These are phyloP conservation scores for Acrocera orbiculus DNA, from an alignment of 2,888 invertebrate species.

Conservation along the genomic window DNA sequence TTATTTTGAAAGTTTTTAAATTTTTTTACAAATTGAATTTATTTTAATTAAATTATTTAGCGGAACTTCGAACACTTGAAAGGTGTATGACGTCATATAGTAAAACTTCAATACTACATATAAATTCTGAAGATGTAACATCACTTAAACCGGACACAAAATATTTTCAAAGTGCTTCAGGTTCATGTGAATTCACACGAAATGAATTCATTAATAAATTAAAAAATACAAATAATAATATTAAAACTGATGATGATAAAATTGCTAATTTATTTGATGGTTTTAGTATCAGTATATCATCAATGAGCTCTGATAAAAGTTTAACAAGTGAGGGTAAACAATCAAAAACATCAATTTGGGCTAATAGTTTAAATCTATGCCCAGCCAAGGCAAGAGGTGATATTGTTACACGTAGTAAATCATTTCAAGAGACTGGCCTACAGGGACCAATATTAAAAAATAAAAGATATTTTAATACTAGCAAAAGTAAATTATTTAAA, in stretches of 20 bases:
- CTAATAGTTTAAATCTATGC: too few species aligned
- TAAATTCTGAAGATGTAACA: too few species aligned
- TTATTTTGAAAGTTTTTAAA: slow-evolving; percentile 8
- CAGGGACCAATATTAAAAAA: slow-evolving; percentile 16
- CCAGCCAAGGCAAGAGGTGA: slow-evolving; percentile 4
- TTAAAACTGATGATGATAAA: slow-evolving; percentile 5
- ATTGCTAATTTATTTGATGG: too few species aligned
- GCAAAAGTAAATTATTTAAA: slow-evolving; percentile 19
- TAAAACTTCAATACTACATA: slow-evolving; percentile 16
- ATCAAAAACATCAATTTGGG: too few species aligned
- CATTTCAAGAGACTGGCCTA: slow-evolving; percentile 30
- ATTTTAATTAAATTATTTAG: slow-evolving; percentile 15
- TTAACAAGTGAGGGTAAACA: too few species aligned
- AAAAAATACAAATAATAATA: too few species aligned
- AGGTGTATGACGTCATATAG: slow-evolving; percentile 17
- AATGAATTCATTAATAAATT: too few species aligned
- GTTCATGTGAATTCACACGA: too few species aligned
- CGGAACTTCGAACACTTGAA: slow-evolving; percentile 22
- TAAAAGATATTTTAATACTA: slow-evolving; percentile 24
- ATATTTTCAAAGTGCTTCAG: too few species aligned
- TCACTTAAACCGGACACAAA: too few species aligned
- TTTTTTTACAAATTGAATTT: slow-evolving; percentile 12
- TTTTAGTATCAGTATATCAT: too few species aligned
- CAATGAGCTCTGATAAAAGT: too few species aligned
- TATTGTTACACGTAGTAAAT: slow-evolving; percentile 27